Conservation (phyloP, 2,113 vertebrate genomes). For the Tinamus guttatus region DNA sequence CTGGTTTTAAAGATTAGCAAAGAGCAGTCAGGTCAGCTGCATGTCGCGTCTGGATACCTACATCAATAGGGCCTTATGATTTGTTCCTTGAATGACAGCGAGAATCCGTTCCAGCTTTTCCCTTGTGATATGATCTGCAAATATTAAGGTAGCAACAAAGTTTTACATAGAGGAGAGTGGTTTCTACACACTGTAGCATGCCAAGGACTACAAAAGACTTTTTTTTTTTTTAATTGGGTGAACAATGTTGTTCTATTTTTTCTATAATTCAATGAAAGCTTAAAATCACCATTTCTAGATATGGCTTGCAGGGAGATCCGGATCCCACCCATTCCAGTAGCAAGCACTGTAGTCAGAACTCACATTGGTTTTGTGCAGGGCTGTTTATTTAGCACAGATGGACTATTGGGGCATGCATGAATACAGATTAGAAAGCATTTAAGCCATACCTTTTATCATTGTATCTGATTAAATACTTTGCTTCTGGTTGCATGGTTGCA, state of each 20-base stretch:
- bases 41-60: constrained; percentile 55
- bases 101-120: constrained; percentile 91
- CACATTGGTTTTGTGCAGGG: fast-evolving
- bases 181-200: not conserved
- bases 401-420: fast-evolving
- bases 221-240: not conserved
- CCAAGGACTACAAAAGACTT: not conserved
- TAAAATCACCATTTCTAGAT: not conserved
- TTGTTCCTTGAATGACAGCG: constrained; percentile 90
- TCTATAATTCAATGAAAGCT: not conserved
- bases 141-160: not conserved
- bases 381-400: not conserved
- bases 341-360: not conserved
- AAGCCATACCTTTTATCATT: not conserved
- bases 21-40: not conserved
- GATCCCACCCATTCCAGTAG: not conserved
- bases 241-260: not conserved
- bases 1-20: not conserved
- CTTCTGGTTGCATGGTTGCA: not conserved
- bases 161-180: not conserved
- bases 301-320: not conserved
- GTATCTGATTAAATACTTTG: not conserved
- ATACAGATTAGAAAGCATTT: not conserved
- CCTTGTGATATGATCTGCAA: constrained; percentile 88
- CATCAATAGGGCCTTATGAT: constrained; percentile 91